These are phyloP conservation scores for Hapalemur alaotrensis DNA, from an alignment of 2,797 vertebrate genomes.

Conservation along the genomic window DNA sequence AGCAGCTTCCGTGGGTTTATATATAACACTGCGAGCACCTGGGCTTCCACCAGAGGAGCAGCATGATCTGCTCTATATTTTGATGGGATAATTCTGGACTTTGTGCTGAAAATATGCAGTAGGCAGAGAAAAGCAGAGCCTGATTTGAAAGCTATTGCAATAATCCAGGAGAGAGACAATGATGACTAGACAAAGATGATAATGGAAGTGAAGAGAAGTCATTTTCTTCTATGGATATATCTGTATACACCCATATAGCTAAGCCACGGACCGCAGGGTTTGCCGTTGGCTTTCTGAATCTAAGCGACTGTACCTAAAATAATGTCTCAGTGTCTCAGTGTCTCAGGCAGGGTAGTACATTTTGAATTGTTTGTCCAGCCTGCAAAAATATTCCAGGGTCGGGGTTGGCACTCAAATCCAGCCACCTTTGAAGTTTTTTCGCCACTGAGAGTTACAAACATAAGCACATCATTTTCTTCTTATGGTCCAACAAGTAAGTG, in stretches of 20 bases:
- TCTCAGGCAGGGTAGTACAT: not conserved
- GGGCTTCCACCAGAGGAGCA: not conserved
- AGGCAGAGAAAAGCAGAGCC: not conserved
- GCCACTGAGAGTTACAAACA: not conserved
- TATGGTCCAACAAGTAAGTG: not conserved
- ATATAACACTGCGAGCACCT: no score
- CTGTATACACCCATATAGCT: no score
- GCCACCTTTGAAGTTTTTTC: not conserved
- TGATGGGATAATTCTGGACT: not conserved
- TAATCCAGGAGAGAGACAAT: not conserved
- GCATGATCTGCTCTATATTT: not conserved
- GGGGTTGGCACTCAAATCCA: not conserved
- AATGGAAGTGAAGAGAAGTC: not conserved
- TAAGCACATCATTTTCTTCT: not conserved
- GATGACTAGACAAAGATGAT: not conserved
- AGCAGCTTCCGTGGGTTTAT: fast-evolving
- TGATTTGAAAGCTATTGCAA: not conserved
- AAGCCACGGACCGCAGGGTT: not conserved
- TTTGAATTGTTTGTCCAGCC: not conserved
- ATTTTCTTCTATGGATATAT: not conserved
- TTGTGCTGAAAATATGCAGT: not conserved
- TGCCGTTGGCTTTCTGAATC: not conserved
- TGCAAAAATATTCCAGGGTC: not conserved
- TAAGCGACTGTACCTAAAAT: not conserved
- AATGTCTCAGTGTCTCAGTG: not conserved